Base-by-base conservation (phyloP, 2,113 vertebrate species). In the Sylvia atricapilla region DNA sequence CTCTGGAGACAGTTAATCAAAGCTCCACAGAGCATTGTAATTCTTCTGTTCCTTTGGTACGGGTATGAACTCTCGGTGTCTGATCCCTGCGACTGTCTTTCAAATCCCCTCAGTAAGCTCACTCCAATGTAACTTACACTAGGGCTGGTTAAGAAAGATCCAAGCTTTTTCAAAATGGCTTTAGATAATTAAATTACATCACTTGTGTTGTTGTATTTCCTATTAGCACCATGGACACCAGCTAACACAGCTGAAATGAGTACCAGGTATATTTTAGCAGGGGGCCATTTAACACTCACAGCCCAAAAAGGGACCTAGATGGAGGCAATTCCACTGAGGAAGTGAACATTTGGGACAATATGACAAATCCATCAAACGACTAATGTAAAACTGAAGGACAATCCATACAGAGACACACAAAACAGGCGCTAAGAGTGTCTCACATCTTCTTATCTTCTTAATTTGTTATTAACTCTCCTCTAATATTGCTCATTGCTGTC, bases 1-100 rank as follows among this genome's bases (percentile, higher is more conserved):
- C 96, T 92, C 91, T 94, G 91, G 93, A 96, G 96, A 96, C 91
- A 91, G 94, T 97, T 96, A 94, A 96, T 97, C 95, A 97, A 97
- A 96, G 94, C 94, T 92, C 53, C 9, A 4, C 70, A 70, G 78
- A 96, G 94, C 94, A 89, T 66, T 95, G 92, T 95, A 97, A 97
- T 95, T 96, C 93, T 89, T 82, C 94, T 87, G 81, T 70, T 96
- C 94, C 90, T 80, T 83, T 95, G 56, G 15, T 68, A 66, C 0
- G 72, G 84, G 52, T 77, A 89, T 92, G 92, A 95, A 93, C 93
- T 95, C 91, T 93, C 8, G 0, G 76, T 77, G 91, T 87, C 94
- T 95, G 92, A 97, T 94, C 94, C 90, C 58, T 14, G 11, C 2
- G 1, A 96, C 90, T 68, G 39, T 89, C 90, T 89, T 87, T 89